Conservation (phyloP, 2,888 invertebrate species). For the Microctonus brassicae region DNA sequence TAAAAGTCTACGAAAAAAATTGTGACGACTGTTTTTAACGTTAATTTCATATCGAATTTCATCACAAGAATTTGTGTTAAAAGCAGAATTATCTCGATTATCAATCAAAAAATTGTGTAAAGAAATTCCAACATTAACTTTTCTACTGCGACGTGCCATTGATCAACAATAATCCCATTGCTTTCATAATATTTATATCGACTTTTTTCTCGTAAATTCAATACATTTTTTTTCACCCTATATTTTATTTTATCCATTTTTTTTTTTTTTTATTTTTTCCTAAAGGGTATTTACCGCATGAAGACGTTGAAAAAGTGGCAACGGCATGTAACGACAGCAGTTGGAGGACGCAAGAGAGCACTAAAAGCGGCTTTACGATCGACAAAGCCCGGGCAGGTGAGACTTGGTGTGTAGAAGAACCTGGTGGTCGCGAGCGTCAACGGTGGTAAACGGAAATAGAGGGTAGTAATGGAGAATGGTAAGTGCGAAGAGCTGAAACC, state of each 20-base stretch:
- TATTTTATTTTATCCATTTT: neutral
- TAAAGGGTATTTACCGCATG: neutral
- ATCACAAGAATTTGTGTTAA: no score
- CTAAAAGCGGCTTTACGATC: slow-evolving; percentile 31
- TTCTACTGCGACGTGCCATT: no score
- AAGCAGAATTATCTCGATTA: no score
- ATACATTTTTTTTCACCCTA: neutral
- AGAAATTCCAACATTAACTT: no score
- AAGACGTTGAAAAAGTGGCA: neutral
- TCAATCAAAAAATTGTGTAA: no score
- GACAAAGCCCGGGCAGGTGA: slow-evolving; percentile 36
- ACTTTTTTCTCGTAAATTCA: neutral
- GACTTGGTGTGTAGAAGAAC: neutral
- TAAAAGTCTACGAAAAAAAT: no score
- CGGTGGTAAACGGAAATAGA: slow-evolving; percentile 36
- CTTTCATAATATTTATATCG: neutral
- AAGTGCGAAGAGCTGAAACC: slow-evolving; percentile 21
- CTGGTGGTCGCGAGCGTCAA: slow-evolving; percentile 17
- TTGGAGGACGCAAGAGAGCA: slow-evolving; percentile 21
- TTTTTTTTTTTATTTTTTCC: neutral
- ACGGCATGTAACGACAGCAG: neutral
- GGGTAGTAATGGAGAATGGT: slow-evolving; percentile 35
- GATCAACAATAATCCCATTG: neutral
- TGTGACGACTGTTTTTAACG: no score
- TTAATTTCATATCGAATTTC: no score